Percentiles rank a stretch among this genome's conserved stretches.
Evolutionary conservation across 2,888 invertebrate species (phyloP).

Genomic region (Celastrina argiolus): DNA sequence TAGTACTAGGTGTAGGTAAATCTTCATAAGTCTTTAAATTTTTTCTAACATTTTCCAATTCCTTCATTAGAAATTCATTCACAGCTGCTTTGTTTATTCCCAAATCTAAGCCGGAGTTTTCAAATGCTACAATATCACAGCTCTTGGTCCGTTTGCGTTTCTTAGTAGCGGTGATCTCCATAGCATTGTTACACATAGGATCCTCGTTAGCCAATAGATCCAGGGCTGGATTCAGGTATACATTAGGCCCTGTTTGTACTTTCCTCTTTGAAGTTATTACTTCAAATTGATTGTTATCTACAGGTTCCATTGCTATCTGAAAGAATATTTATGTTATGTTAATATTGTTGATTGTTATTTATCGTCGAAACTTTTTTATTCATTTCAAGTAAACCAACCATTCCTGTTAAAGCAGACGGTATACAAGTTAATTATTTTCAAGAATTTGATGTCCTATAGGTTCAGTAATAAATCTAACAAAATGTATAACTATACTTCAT

Average conservation of each 20-base stretch:
- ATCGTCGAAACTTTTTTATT: too few species aligned
- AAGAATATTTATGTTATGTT: not conserved
- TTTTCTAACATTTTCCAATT: slow-evolving; percentile 64
- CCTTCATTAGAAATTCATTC: slow-evolving; percentile 58
- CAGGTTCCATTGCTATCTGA: slow-evolving; percentile 50
- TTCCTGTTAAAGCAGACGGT: too few species aligned
- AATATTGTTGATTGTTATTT: not conserved
- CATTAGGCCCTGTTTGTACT: slow-evolving; percentile 54
- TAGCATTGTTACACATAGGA: slow-evolving; percentile 68
- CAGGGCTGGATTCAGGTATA: slow-evolving; percentile 65
- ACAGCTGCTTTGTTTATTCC: slow-evolving; percentile 57
- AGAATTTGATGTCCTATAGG: too few species aligned
- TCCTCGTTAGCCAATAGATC: slow-evolving; percentile 69
- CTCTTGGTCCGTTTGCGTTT: slow-evolving; percentile 62
- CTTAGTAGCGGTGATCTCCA: slow-evolving; percentile 67
- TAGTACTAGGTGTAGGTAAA: slow-evolving; percentile 29
- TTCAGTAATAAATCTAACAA: too few species aligned
- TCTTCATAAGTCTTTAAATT: slow-evolving; percentile 43
- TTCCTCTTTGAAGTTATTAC: slow-evolving; percentile 63
- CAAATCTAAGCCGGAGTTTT: slow-evolving; percentile 64
- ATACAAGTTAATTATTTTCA: too few species aligned
- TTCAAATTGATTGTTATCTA: slow-evolving; percentile 72
- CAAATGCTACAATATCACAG: slow-evolving; percentile 59
- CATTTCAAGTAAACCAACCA: too few species aligned
- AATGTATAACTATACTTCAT: too few species aligned